Evolutionary conservation across 1,140 invertebrate genomes (phyloP).

Genomic region (Probaryconus sp.): DNA sequence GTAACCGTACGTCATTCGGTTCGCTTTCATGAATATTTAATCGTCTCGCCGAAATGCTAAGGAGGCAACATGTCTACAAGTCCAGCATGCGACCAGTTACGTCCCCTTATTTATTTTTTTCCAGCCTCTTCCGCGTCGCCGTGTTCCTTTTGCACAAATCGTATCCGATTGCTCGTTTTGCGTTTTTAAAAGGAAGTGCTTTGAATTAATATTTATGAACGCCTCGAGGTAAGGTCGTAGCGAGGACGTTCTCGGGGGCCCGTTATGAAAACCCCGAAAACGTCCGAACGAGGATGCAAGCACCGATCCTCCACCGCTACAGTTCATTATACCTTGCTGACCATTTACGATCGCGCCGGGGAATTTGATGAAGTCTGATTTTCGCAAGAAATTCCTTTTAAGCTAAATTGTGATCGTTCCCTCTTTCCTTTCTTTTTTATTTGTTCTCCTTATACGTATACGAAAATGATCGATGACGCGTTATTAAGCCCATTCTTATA

Average conservation of each 20-base stretch:
- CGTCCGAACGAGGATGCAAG: constrained; percentile 3
- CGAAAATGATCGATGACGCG: no score
- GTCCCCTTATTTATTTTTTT: constrained; percentile 51
- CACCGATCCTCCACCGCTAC: constrained; percentile 15
- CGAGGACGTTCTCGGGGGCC: constrained; percentile 61
- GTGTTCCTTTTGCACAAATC: constrained; percentile 39
- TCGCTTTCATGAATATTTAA: constrained; percentile 71
- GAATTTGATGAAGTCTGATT: constrained; percentile 7
- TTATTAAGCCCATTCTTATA: no score
- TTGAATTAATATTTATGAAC: constrained; percentile 71
- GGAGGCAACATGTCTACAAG: constrained; percentile 54
- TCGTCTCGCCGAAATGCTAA: constrained; percentile 64
- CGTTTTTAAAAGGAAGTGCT: constrained; percentile 58
- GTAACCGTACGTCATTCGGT: constrained; percentile 46
- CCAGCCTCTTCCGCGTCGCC: constrained; percentile 24
- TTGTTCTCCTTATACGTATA: no score
- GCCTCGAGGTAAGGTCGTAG: constrained; percentile 66
- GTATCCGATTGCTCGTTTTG: constrained; percentile 48
- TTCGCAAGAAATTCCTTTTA: not conserved
- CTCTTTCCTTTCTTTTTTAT: no score
- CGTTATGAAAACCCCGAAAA: constrained; percentile 58
- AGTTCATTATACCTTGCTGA: constrained; percentile 46
- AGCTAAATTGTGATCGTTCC: not conserved
- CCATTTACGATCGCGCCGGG: constrained; percentile 22
- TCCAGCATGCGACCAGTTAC: constrained; percentile 30